These are phyloP conservation scores for Istiophorus platypterus DNA, from an alignment of 2,113 vertebrate genomes.

Conservation along the genomic window DNA sequence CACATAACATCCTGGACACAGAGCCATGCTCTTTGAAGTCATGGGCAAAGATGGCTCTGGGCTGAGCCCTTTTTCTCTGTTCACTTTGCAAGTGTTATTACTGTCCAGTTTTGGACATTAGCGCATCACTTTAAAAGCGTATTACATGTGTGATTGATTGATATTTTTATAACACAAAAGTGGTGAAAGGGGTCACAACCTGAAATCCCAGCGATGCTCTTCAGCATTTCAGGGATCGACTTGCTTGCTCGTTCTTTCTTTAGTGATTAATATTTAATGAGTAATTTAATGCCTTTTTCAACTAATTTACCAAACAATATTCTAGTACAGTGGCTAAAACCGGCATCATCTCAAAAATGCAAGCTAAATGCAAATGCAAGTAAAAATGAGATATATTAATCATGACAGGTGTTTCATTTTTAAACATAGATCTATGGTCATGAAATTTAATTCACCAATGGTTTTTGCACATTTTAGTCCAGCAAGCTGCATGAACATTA, in stretches of 20 bases:
- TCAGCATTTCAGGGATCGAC: not conserved
- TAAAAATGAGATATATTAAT: no score
- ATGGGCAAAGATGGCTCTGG: constrained; percentile 42
- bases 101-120: not conserved
- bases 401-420: no score
- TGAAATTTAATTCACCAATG: no score
- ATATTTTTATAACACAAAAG: not conserved
- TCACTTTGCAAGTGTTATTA: constrained; percentile 6
- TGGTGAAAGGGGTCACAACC: not conserved
- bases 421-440: no score
- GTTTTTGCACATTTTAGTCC: no score
- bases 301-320: no score
- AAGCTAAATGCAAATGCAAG: no score
- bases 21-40: constrained; percentile 48
- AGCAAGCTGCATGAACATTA: no score
- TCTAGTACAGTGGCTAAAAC: no score
- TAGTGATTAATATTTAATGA: no score
- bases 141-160: not conserved
- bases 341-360: no score
- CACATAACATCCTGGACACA: constrained; percentile 24
- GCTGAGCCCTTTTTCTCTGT: not conserved
- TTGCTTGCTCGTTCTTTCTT: not conserved
- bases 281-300: no score
- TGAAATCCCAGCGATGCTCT: not conserved
- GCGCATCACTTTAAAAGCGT: not conserved